Base-by-base conservation (phyloP, 2,797 vertebrate species). In the Ptychadena robeensis region DNA sequence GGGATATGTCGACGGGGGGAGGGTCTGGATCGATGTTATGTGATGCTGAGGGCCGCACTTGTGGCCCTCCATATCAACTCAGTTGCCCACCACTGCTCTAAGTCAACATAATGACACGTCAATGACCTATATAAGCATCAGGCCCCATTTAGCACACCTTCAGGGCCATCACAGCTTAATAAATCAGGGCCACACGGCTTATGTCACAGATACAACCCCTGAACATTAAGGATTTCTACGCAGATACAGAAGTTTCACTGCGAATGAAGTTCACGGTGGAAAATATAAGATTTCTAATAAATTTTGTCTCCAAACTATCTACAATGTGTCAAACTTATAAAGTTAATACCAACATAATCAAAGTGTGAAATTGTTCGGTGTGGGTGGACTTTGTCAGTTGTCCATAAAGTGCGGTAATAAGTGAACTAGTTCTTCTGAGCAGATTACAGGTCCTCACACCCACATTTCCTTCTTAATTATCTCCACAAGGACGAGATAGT, bases 381-480 rank as follows among this genome's bases (percentile, higher is more conserved):
- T 92, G 91, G 93, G 93, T 86, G 92, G 91, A 88, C 59, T 90
- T 87, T 89, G 88, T 89, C 91, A 93, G 92, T 92, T 93, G 93
- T 92, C 92, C 93, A 88, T 91, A 90, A 93, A 93, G 89, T 91
- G 87, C 90, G 89, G 89, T 88, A 92, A 91, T 88, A 88, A 91
- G 88, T 90, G 88, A 92, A 87, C 90, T 87, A 89, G 91, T 92
- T 91, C 89, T 80, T 86, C 88, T 72, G 15, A 91, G 90, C 88
- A 88, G 87, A 90, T 93, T 88, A 81, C 87, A 89, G 88, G 86
- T 90, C 82, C 90, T 86, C 89, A 92, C 93, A 91, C 94, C 92
- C 92, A 94, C 93, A 93, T 91, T 85, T 93, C 91, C 87, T 87
- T 88, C 90, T 91, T 94, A 94, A 93, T 94, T 93, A 93, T 92